These are phyloP conservation scores for Nasonia giraulti DNA, from an alignment of 1,140 invertebrate genomes.

Conservation along the genomic window DNA sequence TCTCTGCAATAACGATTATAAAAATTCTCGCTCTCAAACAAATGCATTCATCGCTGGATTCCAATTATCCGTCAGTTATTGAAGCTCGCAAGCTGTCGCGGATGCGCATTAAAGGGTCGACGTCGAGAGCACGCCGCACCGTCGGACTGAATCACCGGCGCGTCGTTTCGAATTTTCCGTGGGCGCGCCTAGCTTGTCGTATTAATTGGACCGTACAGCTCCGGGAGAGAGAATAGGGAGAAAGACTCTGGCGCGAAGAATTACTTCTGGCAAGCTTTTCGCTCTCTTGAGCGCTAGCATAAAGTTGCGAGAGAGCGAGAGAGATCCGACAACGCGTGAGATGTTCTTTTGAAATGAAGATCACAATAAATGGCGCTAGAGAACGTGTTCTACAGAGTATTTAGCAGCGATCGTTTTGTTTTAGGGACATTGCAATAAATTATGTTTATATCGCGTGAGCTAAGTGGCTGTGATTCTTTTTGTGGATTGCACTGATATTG, in stretches of 20 bases:
- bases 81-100: neutral
- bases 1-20: too few relatives aligned
- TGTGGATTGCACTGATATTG: too few relatives aligned
- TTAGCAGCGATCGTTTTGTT: neutral
- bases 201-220: constrained; percentile 19
- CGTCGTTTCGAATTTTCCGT: neutral
- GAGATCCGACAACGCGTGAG: neutral
- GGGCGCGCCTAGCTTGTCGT: neutral
- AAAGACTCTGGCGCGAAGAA: neutral
- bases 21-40: too few relatives aligned
- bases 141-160: neutral
- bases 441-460: too few relatives aligned
- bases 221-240: neutral
- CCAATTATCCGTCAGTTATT: neutral
- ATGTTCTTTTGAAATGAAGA: neutral
- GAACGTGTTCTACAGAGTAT: neutral
- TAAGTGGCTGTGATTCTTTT: too few relatives aligned
- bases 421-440: too few relatives aligned
- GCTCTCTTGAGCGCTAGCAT: neutral
- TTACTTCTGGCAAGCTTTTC: constrained; percentile 23
- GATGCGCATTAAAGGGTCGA: neutral
- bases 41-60: neutral
- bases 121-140: neutral
- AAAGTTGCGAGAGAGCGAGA: neutral
- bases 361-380: neutral